Percentiles rank a stretch among this genome's conserved stretches.
Evolutionary conservation across 2,113 vertebrate genomes (phyloP).

Genomic region (mouse (Mus musculus)): DNA sequence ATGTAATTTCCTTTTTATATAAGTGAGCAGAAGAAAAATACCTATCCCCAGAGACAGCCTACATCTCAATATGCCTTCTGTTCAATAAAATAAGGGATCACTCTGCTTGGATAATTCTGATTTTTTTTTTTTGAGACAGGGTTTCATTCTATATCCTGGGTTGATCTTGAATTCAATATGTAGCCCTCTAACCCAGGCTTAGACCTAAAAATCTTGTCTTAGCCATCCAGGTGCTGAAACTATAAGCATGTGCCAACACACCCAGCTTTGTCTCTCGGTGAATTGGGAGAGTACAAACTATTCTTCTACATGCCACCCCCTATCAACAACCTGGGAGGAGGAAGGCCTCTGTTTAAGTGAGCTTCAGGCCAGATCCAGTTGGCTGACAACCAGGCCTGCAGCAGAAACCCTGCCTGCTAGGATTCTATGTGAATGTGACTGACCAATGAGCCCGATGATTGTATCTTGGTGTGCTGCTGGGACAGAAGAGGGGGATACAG

Average conservation of each 20-base stretch:
- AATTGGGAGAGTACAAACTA: neutral
- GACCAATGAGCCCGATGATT: neutral
- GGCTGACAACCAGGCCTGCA: neutral
- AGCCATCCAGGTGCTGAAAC: neutral
- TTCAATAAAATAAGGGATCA: neutral
- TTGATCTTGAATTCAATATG: neutral
- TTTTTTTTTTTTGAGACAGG: neutral
- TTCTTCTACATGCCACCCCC: too few species aligned
- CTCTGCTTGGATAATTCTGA: neutral
- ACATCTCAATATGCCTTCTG: neutral
- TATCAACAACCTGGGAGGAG: neutral
- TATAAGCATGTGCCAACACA: neutral
- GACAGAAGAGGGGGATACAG: neutral
- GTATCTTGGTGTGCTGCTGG: neutral
- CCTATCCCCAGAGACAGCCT: neutral
- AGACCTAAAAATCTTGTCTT: neutral
- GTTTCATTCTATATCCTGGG: neutral
- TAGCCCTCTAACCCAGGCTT: neutral
- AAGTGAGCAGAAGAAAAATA: constrained; percentile 12
- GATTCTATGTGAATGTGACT: neutral
- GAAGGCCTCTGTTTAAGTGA: neutral
- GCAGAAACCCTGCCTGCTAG: neutral
- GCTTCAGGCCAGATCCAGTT: neutral
- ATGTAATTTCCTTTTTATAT: neutral
- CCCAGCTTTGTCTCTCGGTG: neutral